Evolutionary conservation across 2,797 vertebrate genomes (phyloP).

Genomic region (Amblyopsis hoosieri): DNA sequence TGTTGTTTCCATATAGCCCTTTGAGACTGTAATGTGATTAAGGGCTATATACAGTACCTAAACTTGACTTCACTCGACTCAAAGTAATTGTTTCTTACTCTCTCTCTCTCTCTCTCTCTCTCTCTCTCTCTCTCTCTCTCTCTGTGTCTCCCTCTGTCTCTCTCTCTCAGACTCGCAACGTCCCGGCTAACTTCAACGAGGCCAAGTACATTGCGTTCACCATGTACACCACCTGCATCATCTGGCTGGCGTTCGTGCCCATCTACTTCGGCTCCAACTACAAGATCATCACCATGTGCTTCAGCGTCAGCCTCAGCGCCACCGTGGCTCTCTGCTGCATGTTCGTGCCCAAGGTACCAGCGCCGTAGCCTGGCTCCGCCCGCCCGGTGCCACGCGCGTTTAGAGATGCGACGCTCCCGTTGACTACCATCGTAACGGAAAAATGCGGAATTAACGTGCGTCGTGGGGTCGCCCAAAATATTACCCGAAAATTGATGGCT

Average conservation of each 20-base stretch:
- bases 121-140: constrained; percentile 14
- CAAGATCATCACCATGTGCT: constrained; percentile 99
- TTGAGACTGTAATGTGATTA: too few species aligned
- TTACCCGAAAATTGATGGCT: too few species aligned
- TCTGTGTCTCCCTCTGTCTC: background rate
- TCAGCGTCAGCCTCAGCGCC: constrained; percentile 96
- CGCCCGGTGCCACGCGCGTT: too few species aligned
- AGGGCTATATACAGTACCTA: too few species aligned
- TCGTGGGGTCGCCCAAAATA: too few species aligned
- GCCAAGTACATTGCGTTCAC: constrained; percentile 98
- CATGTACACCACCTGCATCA: constrained; percentile 99
- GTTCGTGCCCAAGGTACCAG: constrained; percentile 90
- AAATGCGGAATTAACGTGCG: too few species aligned
- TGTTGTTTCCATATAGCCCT: too few species aligned
- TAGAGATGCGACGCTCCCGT: too few species aligned
- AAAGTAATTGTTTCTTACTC: too few species aligned
- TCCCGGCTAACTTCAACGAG: constrained; percentile 97
- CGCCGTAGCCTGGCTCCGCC: too few species aligned
- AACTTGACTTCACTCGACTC: too few species aligned
- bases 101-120: background rate
- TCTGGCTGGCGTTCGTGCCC: constrained; percentile 97
- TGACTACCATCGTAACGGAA: too few species aligned
- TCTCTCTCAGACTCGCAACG: constrained; percentile 85
- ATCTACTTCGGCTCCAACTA: constrained; percentile 99
- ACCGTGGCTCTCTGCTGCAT: constrained; percentile 96